Evolutionary conservation across 1,140 invertebrate genomes (phyloP).

Genomic region (Brachionus asplanchnoidis): DNA sequence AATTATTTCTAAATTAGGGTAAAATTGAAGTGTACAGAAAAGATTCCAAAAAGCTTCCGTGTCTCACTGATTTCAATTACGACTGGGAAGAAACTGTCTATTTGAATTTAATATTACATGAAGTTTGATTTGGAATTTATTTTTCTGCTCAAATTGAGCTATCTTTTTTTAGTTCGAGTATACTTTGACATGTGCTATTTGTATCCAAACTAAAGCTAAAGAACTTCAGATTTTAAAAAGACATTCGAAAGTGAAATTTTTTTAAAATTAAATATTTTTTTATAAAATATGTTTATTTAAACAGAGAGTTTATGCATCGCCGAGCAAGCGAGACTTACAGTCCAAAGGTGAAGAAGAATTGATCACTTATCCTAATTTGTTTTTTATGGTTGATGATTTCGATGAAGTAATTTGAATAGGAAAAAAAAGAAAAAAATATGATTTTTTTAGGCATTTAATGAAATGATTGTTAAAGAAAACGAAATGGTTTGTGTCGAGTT

Average conservation of each 20-base stretch:
- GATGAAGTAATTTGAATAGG: conserved; percentile 70
- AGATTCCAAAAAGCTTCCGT: conserved; percentile 89
- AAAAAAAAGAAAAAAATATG: conserved; percentile 1
- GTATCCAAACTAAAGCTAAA: conserved; percentile 90
- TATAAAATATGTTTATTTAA: too few relatives aligned
- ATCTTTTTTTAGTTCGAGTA: conserved; percentile 72
- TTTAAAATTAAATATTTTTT: background rate
- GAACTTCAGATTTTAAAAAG: conserved; percentile 87
- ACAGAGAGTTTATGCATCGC: conserved; percentile 82
- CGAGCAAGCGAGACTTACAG: conserved; percentile 90
- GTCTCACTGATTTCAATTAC: conserved; percentile 80
- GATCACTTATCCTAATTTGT: conserved; percentile 96
- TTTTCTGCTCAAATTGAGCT: background rate
- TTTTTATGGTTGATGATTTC: conserved; percentile 98
- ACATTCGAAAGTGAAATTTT: conserved; percentile 58
- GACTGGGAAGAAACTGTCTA: conserved; percentile 99
- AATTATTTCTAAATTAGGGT: conserved; percentile 33
- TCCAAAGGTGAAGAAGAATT: conserved; percentile 95
- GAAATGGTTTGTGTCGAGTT: conserved; percentile 98
- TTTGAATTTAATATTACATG: conserved; percentile 94
- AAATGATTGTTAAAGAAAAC: conserved; percentile 84
- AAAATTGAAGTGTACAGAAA: conserved; percentile 74
- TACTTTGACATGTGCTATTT: conserved; percentile 89
- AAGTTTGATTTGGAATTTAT: conserved; percentile 57
- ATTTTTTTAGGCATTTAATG: conserved; percentile 73